Evolutionary conservation across 2,888 invertebrate species (phyloP).

Genomic region (Cylindroiulus punctatus): DNA sequence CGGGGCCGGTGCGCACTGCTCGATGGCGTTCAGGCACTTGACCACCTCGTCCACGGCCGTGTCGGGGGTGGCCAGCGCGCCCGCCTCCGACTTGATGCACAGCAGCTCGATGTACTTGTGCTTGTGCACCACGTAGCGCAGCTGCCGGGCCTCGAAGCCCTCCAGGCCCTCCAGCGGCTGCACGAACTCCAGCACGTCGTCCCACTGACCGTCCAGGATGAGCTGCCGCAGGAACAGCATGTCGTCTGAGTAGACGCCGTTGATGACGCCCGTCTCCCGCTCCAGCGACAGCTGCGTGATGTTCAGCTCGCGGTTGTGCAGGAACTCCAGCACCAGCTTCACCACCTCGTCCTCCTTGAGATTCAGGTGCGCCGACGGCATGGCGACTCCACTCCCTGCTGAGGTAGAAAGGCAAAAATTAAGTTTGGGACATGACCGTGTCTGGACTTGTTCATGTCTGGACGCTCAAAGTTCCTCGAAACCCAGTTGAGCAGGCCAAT

Average conservation of each 20-base stretch:
- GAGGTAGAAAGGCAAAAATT: neutral
- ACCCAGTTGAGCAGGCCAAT: too few relatives aligned
- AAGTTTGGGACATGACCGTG: neutral
- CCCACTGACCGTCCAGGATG: constrained; percentile 97
- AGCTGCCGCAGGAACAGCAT: constrained; percentile 92
- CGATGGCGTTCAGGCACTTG: constrained; percentile 87
- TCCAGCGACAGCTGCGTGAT: constrained; percentile 88
- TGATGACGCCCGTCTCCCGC: constrained; percentile 93
- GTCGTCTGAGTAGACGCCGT: constrained; percentile 92
- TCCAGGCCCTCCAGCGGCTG: constrained; percentile 82
- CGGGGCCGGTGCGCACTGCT: constrained; percentile 87
- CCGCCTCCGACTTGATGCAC: constrained; percentile 89
- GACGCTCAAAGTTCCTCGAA: too few relatives aligned
- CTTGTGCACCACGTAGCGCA: constrained; percentile 86
- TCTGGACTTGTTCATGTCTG: too few relatives aligned
- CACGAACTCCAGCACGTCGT: constrained; percentile 94
- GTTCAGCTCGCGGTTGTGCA: constrained; percentile 89
- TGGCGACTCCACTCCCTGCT: constrained; percentile 62
- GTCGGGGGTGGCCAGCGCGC: constrained; percentile 76
- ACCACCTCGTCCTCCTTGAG: constrained; percentile 90
- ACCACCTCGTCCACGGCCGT: constrained; percentile 94
- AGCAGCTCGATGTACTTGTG: constrained; percentile 94
- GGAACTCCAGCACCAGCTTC: constrained; percentile 83
- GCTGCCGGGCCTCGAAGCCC: constrained; percentile 84
- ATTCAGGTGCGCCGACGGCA: constrained; percentile 85